Evolutionary conservation across 2,797 vertebrate genomes (phyloP), one percentile per base, ranked within the genome.

Genomic region (Xenentodon cancila): DNA sequence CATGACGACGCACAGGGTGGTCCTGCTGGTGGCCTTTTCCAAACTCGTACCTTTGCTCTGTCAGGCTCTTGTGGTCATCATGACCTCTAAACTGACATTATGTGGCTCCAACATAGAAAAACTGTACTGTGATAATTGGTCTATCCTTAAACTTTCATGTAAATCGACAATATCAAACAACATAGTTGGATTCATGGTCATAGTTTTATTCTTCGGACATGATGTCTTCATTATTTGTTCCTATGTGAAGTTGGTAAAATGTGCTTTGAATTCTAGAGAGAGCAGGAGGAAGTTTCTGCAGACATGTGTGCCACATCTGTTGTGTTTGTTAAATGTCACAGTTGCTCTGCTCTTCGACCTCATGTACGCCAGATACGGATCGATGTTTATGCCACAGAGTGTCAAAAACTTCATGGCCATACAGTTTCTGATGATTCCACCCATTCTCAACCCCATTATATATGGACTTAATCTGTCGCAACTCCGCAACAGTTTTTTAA

Each of bases 251-350:
- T n/a, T 91, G 40, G 56, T 84, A 21, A 77, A 53, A 2, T 42
- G 42, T 5, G 44, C 57, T 53, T n/a, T 76, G 2, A 75, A 51
- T 17, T 75, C 77, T 0, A 70, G 1, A 51, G 88, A 86, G 4
- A 16, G 77, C 34, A 81, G 49, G 73, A 78, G 13, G 60, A 92
- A 85, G 76, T 89, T 70, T 51, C 57, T 55, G 7, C 87, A 90
- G 44, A 92, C 91, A 5, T 92, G 87, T 67, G 19, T 85, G 20
- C 87, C 90, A 13, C 90, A 91, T 77, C 52, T 92, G 15, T 48
- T 89, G 0, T 88, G 85, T 59, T 49, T 91, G 58, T 8, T 89
- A 4, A 90, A 79, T 40, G 64, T 82, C 12, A 46, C 51, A 0
- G 40, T 42, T 27, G 67, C 85, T 42, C 42, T 89, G 43, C 81